Base-by-base conservation (phyloP, 2,113 vertebrate genomes). In the Acrocephalus kingi region DNA sequence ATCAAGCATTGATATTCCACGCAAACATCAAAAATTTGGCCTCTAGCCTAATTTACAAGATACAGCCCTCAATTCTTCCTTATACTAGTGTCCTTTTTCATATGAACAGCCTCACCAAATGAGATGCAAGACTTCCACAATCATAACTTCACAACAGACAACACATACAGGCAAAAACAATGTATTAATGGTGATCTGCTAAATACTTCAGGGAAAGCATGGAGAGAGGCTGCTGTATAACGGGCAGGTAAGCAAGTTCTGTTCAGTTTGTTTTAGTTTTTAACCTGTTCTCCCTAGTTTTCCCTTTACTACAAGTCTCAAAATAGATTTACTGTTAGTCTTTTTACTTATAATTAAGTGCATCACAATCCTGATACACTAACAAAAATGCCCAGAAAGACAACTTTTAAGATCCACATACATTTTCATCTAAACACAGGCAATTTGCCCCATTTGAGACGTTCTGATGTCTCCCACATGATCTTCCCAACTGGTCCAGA, bases 91-190 rank as follows among this genome's bases (percentile, higher is more conserved):
- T n/a, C 25, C 21, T 52, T 61, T 51, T n/a, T 41, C 1, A 9
- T 5, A 48, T 3, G 20, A 84, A 71, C 33, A 49, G 31, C 20
- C 33, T 67, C 56, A 48, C 9, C 0, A 0, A 28, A n/a, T 28
- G 35, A 89, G 27, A 85, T 49, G n/a, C 9, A 63, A 73, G n/a
- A 71, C 21, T 56, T 51, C 15, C 15, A 45, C 33, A 63, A 68
- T 17, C 61, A 77, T 64, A 90, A 41, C 31, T 68, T 69, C 30
- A 45, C 25, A 28, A 63, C 0, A 77, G 59, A 62, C 28, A 92
- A 88, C 15, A 35, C 5, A 23, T 9, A 61, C 13, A 17, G 18
- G 43, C 45, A 45, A 81, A 71, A 76, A 68, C 24, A 33, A 4
- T 28, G 14, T 48, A 2, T 41, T 37, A 55, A 71, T n/a, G 24